These are phyloP conservation scores for Zenarchopterus dispar DNA, from an alignment of 2,797 vertebrate species.

Conservation along the genomic window DNA sequence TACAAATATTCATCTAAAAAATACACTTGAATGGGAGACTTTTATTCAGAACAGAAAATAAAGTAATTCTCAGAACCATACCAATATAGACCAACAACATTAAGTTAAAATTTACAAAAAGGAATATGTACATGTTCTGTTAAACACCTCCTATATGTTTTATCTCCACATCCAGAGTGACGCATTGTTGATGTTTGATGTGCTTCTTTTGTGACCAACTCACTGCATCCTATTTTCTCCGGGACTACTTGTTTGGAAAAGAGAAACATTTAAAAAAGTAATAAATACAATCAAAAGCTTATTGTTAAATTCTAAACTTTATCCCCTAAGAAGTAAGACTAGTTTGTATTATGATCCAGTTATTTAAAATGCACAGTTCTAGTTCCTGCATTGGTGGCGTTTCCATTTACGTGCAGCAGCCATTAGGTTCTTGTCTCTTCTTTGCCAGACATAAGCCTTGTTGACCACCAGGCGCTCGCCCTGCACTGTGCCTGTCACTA, in stretches of 20 bases:
- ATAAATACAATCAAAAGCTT: slow-evolving; percentile 21
- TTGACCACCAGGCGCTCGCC: slow-evolving; percentile 83
- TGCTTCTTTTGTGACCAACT: slow-evolving; percentile 10
- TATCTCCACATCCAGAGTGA: slow-evolving; percentile 6
- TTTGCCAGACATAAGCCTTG: slow-evolving; percentile 86
- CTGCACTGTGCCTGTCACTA: slow-evolving; percentile 84
- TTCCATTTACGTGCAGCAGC: slow-evolving; percentile 85
- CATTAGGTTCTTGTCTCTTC: slow-evolving; percentile 83
- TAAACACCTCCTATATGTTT: slow-evolving; percentile 26
- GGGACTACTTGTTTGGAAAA: slow-evolving; percentile 17
- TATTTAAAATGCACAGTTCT: slow-evolving; percentile 22
- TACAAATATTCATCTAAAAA: too few relatives aligned
- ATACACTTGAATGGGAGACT: too few relatives aligned
- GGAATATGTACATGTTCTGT: slow-evolving; percentile 54
- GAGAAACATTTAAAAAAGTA: not conserved
- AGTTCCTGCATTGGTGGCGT: slow-evolving; percentile 80
- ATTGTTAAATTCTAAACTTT: slow-evolving; percentile 14
- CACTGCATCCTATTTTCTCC: slow-evolving; percentile 11
- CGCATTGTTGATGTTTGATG: slow-evolving; percentile 7
- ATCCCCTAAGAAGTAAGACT: not conserved
- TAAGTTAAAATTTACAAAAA: slow-evolving; percentile 64
- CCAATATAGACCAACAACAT: slow-evolving; percentile 62
- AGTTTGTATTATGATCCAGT: slow-evolving; percentile 14
- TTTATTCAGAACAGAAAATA: too few relatives aligned
- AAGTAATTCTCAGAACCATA: too few relatives aligned